Evolutionary conservation across 64 coral and sea anemone species (phyloP), one percentile per base, ranked within the genome.

Genomic region (Actinia tenebrosa): DNA sequence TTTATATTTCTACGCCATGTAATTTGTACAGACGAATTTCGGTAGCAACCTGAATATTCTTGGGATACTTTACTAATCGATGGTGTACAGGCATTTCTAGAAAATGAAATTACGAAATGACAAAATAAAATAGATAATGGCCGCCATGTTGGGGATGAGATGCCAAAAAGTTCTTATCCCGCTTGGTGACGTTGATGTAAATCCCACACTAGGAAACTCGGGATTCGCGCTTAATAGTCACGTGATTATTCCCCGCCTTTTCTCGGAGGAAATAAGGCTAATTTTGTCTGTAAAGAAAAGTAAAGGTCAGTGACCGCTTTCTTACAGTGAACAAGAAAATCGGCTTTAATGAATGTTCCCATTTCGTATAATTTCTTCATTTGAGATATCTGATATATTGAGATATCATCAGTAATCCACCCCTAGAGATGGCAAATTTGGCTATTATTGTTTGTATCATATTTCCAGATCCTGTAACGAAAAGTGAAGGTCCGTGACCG

Each of bases 251-350:
- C 23, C 16, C 63, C 63, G 63, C n/a, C 63, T 23, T 66, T n/a
- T 5, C n/a, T 66, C 0, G 19, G 19, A 8, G 22, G 1, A 23
- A 66, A 66, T 66, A 10, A 23, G 63, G 63, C 4, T 22, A 22
- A 23, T 66, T n/a, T 66, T 66, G 19, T 23, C 63, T 66, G 63
- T 20, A n/a, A 66, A 66, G 63, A 66, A 66, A 66, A 66, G 22
- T 66, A 20, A 66, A 66, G 63, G 63, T 66, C n/a, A 66, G 63
- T 66, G 63, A 66, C 63, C 63, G 63, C 63, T 66, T 66, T 58
- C 56, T 58, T 58, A 58, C 56, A 58, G 56, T 58, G 2, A 58
- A 58, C 56, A 58, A 58, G 2, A 14, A 11, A 58, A 58, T 14
- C 56, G 56, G 56, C 13, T 50, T 58, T 58, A 58, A 58, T 58